Evolutionary conservation across 2,113 vertebrate genomes (phyloP), one percentile per base, ranked within the genome.

Genomic region (Atrichornis clamosus): DNA sequence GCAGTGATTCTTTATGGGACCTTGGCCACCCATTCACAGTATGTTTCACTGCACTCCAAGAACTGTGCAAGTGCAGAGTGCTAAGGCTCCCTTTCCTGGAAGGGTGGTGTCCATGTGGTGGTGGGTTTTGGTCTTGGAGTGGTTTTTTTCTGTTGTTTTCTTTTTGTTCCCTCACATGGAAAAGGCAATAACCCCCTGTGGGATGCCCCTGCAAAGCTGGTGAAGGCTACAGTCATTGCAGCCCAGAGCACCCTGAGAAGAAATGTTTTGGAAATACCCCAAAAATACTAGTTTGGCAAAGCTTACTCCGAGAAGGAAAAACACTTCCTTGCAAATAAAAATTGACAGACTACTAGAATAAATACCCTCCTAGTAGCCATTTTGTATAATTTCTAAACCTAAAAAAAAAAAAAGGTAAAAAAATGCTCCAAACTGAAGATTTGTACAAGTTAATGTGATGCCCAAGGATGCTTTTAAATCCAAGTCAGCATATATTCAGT

Each of bases 101-200:
- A 24, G 5, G 0, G 4, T 1, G 2, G 2, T 27, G 22, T 19
- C 33, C 4, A 1, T 1, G 3, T 3, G 7, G 6, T 18, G 5
- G 3, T 19, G 22, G 9, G 14, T 42, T 16, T 19, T 5, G 5
- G 8, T 8, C 11, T 3, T 15, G 1, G 6, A 12, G 3, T 22
- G 17, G 2, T 3, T 19, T 20, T 62, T 24, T 37, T 15, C 13
- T 33, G 2, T 6, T 21, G 14, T 6, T 30, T 30, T 9, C 32
- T 30, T 52, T n/a, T 8, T 7, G 15, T 15, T 10, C 35, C 22
- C 24, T 30, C 35, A 11, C 19, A 32, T 5, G 14, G 7, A 52
- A 46, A 39, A 63, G 7, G 7, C 30, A n/a, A 1, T 27, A 55
- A 49, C 1, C 3, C 10, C 10, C 7, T 13, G 3, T 4, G 17